Evolutionary conservation across 1,140 invertebrate species (phyloP).

Genomic region (Drosophila tani): DNA sequence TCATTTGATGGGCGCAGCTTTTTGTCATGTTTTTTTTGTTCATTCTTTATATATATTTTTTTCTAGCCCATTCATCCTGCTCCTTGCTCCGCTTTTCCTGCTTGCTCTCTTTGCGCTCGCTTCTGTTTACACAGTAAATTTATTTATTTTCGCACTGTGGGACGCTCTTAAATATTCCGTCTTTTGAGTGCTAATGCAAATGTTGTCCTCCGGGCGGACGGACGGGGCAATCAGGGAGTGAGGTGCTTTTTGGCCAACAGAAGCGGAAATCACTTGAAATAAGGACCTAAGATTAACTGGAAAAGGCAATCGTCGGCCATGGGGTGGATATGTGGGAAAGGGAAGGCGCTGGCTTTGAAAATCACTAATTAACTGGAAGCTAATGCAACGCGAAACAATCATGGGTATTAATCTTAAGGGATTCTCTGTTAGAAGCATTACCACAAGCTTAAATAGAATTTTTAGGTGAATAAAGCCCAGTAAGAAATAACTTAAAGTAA

Average conservation of each 20-base stretch:
- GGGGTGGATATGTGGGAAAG: constrained; percentile 3
- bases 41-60: constrained; percentile 24
- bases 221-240: constrained; percentile 36
- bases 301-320: background rate
- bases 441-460: background rate
- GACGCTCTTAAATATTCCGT: constrained; percentile 79
- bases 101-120: constrained; percentile 49
- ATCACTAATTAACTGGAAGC: constrained; percentile 19
- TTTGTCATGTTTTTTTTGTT: constrained; percentile 29
- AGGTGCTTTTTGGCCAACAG: background rate
- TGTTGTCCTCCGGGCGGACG: constrained; percentile 56
- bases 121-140: constrained; percentile 80
- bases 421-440: background rate
- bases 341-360: constrained; percentile 8
- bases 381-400: constrained; percentile 4
- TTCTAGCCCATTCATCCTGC: constrained; percentile 41
- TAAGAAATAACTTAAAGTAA: too few species aligned
- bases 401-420: constrained; percentile 1
- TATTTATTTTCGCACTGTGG: constrained; percentile 79
- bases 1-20: constrained; percentile 66
- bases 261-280: constrained; percentile 33
- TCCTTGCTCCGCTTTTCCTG: constrained; percentile 30
- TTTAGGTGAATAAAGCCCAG: background rate
- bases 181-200: constrained; percentile 77
- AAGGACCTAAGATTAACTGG: constrained; percentile 27